Conservation (phyloP, 1,140 invertebrate genomes). For the Drosophila sechellia region DNA sequence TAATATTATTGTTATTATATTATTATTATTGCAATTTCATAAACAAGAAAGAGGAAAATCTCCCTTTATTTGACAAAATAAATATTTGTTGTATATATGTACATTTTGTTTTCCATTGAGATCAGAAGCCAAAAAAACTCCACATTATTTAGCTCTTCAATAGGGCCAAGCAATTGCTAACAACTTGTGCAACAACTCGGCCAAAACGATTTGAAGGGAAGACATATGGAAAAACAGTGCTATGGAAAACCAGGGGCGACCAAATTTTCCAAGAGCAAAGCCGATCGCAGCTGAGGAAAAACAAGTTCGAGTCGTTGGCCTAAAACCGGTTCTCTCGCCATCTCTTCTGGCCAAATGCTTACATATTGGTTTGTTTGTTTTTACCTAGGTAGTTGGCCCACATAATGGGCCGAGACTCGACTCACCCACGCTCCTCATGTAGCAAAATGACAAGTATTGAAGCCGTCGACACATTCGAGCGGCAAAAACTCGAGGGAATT, state of each 20-base stretch:
- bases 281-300: constrained; percentile 22
- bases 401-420: constrained; percentile 38
- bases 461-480: constrained; percentile 24
- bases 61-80: background rate
- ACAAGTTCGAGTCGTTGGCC: constrained; percentile 28
- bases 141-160: background rate
- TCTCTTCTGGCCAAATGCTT: constrained; percentile 4
- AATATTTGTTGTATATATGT: background rate
- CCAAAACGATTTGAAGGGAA: constrained; percentile 1
- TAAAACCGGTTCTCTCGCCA: constrained; percentile 30
- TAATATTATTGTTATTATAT: background rate
- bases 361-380: constrained; percentile 3
- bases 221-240: constrained; percentile 19
- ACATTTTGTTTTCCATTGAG: too few relatives aligned
- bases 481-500: constrained; percentile 32
- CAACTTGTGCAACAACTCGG: constrained; percentile 9
- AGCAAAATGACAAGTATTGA: constrained; percentile 30
- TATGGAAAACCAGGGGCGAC: constrained; percentile 17
- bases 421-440: constrained; percentile 31
- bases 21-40: background rate
- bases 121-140: background rate
- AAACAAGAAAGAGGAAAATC: too few relatives aligned
- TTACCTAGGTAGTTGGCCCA: constrained; percentile 41
- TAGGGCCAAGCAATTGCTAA: background rate
- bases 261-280: constrained; percentile 38